Evolutionary conservation across 2,888 invertebrate genomes (phyloP), one percentile per base, ranked within the genome.

Genomic region (Athrips mouffetella): DNA sequence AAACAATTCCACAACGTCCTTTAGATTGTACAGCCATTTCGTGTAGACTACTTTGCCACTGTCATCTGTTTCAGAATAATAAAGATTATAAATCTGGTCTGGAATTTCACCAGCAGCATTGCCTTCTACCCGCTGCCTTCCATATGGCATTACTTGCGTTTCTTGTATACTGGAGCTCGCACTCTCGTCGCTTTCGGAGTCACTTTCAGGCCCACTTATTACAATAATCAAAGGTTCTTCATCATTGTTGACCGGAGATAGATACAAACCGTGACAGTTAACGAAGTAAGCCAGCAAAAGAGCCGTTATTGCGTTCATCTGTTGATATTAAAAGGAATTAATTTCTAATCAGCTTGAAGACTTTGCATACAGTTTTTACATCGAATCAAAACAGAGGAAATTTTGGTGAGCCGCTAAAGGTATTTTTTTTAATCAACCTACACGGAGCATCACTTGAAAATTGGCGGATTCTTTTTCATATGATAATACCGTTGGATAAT

Each of bases 1-100:
- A 5, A 60, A 52, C 20, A 60, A 29, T 8, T 42, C 35, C 10
- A 49, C 59, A 3, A 58, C 59, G 8, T 60, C 58, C 41, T 46
- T 44, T 8, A 62, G 49, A 44, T 47, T 55, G 8, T 56, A 49
- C 3, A 60, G 16, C 47, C 52, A 49, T 27, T 52, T 55, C 1
- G 49, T 29, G 41, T 56, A 62, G 23, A 53, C 46, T 20, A 39
- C 40, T 2, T 27, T 47, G 6, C 55, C 59, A 16, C 29, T 2
- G 16, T 37, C 45, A 13, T 58, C 48, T 2, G 50, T 35, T 40
- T 62, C 62, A 21, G 45, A 45, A 39, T 62, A 62, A 37, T 49
- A 52, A 20, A 62, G 25, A 48, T 41, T 50, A 7, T 30, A 23
- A 30, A 54, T 20, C 10, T 29, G 27, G 6, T 29, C n/a, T 13